Conservation (phyloP, 1,140 invertebrate species). For the Tetramorium simillimum region DNA sequence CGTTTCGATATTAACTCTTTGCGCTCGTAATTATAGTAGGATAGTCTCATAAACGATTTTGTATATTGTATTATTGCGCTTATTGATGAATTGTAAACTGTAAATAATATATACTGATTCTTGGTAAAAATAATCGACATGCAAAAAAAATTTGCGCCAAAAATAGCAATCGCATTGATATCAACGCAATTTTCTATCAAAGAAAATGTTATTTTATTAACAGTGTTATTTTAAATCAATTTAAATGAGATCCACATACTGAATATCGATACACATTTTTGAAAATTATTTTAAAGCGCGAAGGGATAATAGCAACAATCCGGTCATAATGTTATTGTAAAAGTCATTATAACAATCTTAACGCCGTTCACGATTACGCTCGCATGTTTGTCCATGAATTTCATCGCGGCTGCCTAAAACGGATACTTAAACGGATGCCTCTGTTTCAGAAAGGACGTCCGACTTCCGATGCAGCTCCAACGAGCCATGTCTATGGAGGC, state of each 20-base stretch:
- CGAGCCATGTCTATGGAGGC: slow-evolving; percentile 96
- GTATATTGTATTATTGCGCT: neutral
- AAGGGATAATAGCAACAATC: neutral
- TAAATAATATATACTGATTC: slow-evolving; percentile 1
- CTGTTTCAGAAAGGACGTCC: slow-evolving; percentile 93
- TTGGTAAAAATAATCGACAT: neutral
- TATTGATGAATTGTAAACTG: neutral
- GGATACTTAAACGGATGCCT: slow-evolving; percentile 65
- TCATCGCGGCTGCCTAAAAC: neutral
- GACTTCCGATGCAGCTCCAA: slow-evolving; percentile 94
- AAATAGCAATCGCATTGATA: neutral
- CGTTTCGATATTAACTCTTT: slow-evolving; percentile 36
- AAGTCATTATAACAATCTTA: neutral
- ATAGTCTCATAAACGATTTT: neutral
- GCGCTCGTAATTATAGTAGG: neutral
- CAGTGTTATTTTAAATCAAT: neutral
- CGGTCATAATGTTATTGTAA: neutral
- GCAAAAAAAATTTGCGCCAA: neutral
- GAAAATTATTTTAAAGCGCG: neutral
- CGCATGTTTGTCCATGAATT: slow-evolving; percentile 12
- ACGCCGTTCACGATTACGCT: neutral
- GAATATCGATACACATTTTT: neutral
- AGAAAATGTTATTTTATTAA: neutral
- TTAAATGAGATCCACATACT: neutral
- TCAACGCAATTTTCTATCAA: neutral